Base-by-base conservation (phyloP, 2,113 vertebrate genomes). In the Enhydra lutris region DNA sequence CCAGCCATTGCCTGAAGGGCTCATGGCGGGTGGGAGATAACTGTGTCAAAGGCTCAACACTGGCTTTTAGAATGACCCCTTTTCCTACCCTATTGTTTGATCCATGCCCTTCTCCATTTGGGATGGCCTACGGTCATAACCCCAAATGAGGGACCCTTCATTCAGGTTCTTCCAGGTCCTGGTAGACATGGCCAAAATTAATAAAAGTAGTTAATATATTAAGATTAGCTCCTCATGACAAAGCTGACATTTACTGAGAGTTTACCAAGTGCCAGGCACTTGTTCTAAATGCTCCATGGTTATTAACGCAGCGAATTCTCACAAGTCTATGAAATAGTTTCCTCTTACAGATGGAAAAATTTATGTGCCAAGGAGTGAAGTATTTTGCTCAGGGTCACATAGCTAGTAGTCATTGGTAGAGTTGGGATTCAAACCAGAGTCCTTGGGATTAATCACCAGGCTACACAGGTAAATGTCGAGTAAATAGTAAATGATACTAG, bases 301-400 rank as follows among this genome's bases (percentile, higher is more conserved):
- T 89, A 65, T 31, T 67, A 90, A 67, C 24, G 39, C 18, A n/a
- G 6, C 47, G 69, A 93, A 55, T 93, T 83, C 65, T 93, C 71
- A 69, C 73, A 79, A 31, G 4, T 82, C 57, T 65, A 3, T 73
- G 65, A 79, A 95, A 52, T 85, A 74, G 23, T 82, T 96, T 69
- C 67, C 63, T 95, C 92, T 94, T 24, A 59, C n/a, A 67, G 31
- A 74, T 93, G 76, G 74, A 71, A 84, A 95, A 91, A 91, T 55
- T 7, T 31, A 80, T 50, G 71, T 39, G n/a, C 59, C 71, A 69
- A 90, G 29, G 69, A 61, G 36, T 52, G 55, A 89, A 81, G 23
- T 36, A n/a, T 59, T 57, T 96, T 50, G 15, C 21, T 91, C 47
- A 84, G 36, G 21, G 8, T 61, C 57, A 84, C 29, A n/a, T 3